phyloP scores from a whole-genome alignment of 1,140 invertebrate genomes.

The Drosophila tsacasi region DNA sequence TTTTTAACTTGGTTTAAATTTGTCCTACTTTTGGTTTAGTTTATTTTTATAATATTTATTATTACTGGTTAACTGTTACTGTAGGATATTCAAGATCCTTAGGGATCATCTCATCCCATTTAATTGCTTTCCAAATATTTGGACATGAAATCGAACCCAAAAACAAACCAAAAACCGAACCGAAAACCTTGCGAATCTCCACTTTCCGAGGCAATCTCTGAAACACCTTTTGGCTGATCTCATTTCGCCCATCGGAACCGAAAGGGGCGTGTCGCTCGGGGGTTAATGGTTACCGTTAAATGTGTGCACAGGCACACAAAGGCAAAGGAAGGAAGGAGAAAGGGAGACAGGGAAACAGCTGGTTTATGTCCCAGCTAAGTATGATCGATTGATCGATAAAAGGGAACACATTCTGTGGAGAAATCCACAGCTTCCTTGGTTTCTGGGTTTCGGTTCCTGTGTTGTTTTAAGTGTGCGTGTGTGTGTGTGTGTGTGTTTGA shows the following conservation, averaged over 20 bases:
- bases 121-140: slow-evolving; percentile 33
- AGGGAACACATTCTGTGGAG: slow-evolving; percentile 15
- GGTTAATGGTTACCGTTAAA: slow-evolving; percentile 21
- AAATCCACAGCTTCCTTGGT: slow-evolving; percentile 17
- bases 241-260: slow-evolving; percentile 6
- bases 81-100: neutral
- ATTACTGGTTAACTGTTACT: neutral
- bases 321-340: neutral
- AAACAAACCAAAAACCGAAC: neutral
- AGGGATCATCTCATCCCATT: neutral
- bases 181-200: neutral
- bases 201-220: slow-evolving; percentile 9
- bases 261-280: slow-evolving; percentile 17
- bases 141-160: slow-evolving; percentile 17
- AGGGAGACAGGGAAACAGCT: slow-evolving; percentile 25
- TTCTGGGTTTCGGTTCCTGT: neutral
- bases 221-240: slow-evolving; percentile 39
- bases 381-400: slow-evolving; percentile 52
- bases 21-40: no score
- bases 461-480: neutral
- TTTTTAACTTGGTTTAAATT: no score
- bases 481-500: neutral
- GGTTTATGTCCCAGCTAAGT: slow-evolving; percentile 45
- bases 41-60: neutral
- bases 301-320: neutral